Base-by-base conservation (phyloP, 1,140 invertebrate species). In the Cyrtorhinus lividipennis region DNA sequence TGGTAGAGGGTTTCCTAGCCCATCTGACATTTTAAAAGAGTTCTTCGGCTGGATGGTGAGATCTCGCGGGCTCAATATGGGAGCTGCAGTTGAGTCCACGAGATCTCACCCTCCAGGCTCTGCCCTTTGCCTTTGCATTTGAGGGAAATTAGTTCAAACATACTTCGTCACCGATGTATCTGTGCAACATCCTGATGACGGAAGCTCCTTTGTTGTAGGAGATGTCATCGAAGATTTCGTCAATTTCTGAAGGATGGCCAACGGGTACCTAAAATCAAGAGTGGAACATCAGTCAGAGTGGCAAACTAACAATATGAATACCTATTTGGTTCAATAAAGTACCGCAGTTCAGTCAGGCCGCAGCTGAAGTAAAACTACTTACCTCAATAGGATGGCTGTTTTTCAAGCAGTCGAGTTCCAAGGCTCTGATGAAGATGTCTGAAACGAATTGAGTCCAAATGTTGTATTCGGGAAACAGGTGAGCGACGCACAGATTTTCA, bases 161-260 rank as follows among this genome's bases (percentile, higher is more conserved):
- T 65, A 74, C 74, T 69, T 86, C 80, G 73, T 95, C 92, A 10
- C 95, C 95, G 69, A 99, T 90, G 69, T 94, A 98, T 69, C 87
- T 83, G 72, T 96, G 92, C 44, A 99, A 76, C 96, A 99, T 99
- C 67, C 94, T 80, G 58, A 98, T 97, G 1, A 98, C 85, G 30
- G 90, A 92, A 0, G 90, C 89, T 18, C 86, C 91, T 76, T 97
- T 97, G 67, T 85, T 85, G 73, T 97, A 98, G 30, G 92, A 95
- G 70, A 98, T 96, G 67, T 89, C 85, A 77, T 96, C 92, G 74
- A 96, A 98, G 67, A 96, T 94, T 73, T 93, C 90, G 72, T 93
- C 90, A 67, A 97, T 91, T 75, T 97, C 90, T 2, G 86, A 83
- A 0, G 92, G 89, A 77, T 93, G 86, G 1, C 85, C 83, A 0